A percentile compares a stretch with the other conserved stretches of the same genome.
phyloP scores from a whole-genome alignment of 2,888 invertebrate genomes.

The Eudasyphora cyanicolor region DNA sequence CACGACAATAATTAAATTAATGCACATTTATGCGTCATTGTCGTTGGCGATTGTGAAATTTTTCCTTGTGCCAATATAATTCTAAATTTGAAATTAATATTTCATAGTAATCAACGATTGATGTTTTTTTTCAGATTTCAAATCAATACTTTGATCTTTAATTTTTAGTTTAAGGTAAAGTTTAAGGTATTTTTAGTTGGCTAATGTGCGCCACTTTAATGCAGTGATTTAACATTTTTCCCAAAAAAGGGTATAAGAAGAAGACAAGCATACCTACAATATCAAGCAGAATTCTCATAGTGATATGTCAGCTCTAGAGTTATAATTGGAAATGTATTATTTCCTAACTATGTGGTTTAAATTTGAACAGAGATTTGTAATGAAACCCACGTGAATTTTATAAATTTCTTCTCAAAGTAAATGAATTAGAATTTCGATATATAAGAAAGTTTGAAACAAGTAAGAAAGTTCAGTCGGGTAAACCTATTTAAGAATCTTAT shows the following conservation, averaged over 20 bases:
- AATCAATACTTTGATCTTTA: neutral
- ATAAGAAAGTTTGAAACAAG: no score
- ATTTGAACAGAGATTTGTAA: no score
- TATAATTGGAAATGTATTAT: no score
- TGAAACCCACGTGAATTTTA: no score
- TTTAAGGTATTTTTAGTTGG: neutral
- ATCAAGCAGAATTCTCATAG: constrained; percentile 16
- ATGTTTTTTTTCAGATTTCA: neutral
- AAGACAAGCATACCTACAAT: neutral
- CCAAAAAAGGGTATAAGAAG: neutral
- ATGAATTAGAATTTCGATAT: no score
- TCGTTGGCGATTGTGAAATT: constrained; percentile 14
- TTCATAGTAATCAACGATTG: no score
- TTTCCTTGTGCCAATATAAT: constrained; percentile 21
- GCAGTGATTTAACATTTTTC: neutral
- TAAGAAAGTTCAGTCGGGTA: no score
- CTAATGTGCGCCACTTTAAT: neutral
- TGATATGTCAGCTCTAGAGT: no score
- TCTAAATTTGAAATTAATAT: constrained; percentile 7
- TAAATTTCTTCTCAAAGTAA: no score
- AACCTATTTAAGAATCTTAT: no score
- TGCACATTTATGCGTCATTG: constrained; percentile 12
- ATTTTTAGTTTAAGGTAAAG: constrained; percentile 19
- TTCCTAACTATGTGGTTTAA: no score
- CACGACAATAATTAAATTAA: constrained; percentile 30